A percentile compares a stretch with the other conserved stretches of the same genome.
Conservation (phyloP, 2,113 vertebrate species). For the Noctilio leporinus region DNA sequence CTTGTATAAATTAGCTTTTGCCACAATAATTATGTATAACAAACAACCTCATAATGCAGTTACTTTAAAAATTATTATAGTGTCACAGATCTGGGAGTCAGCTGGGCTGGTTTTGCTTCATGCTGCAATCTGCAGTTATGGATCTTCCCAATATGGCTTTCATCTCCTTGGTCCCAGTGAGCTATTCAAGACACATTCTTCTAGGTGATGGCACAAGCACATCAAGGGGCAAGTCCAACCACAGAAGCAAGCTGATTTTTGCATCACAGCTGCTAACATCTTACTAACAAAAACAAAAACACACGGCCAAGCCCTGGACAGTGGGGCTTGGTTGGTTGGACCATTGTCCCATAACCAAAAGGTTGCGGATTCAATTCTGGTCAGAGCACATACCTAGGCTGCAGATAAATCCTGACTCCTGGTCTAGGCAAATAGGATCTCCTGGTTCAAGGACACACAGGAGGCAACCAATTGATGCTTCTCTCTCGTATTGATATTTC, state of each 20-base stretch:
- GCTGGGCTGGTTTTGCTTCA: neutral
- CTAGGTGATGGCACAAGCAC: neutral
- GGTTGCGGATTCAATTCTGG: no score
- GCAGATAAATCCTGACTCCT: no score
- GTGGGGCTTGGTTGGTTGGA: no score
- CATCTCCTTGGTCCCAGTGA: neutral
- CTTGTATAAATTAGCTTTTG: constrained; percentile 26
- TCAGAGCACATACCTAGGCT: no score
- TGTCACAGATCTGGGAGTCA: constrained; percentile 9
- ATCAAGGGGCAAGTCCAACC: neutral
- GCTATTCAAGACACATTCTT: neutral
- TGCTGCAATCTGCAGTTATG: neutral
- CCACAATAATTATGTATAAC: constrained; percentile 1
- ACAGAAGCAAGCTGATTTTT: neutral
- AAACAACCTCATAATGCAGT: neutral
- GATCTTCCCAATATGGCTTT: neutral
- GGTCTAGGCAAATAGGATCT: no score
- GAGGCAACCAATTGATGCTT: no score
- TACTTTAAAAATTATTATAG: neutral
- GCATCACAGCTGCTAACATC: neutral
- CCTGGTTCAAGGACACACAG: no score
- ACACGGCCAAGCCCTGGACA: neutral
- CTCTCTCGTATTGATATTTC: no score
- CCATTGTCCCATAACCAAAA: no score
- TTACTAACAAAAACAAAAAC: neutral